Base-by-base conservation (phyloP, 2,888 invertebrate genomes). In the Pegoplata infirma region DNA sequence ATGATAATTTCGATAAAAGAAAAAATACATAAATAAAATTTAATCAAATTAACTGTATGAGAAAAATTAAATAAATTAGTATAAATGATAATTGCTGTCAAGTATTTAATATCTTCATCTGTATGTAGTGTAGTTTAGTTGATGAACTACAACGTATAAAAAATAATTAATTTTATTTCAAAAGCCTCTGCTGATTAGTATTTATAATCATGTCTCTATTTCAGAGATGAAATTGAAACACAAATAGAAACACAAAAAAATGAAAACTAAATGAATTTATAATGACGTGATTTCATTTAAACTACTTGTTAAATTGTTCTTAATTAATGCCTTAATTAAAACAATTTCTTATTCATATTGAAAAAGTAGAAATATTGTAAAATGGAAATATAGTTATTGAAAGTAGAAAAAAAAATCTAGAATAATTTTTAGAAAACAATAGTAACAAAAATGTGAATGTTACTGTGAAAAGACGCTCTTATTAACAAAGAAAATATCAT, bases 311-410 rank as follows among this genome's bases (percentile, higher is more conserved):
- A 75, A 75, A 75, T 71, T 71, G 79, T 56, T 79, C 51, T 74
- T 79, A 71, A 75, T 79, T 79, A 79, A 79, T 71, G 71, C 66
- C 59, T 79, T 71, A 79, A 79, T 79, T 79, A 75, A 79, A 67
- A 68, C 73, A 74, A 71, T 47, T 74, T 69, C 59, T 44, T 74
- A 78, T 78, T 79, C 44, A 47, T 46, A 61, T 49, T 21, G n/a
- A 7, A 28, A 61, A 61, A 55, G 40, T 40, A 55, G 51, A 40
- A 28, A 16, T 19, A 46, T n/a, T n/a, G 7, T 17, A 53, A 21
- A 53, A n/a, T n/a, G n/a, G n/a, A n/a, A n/a, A n/a, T n/a, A n/a
- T n/a, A n/a, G n/a, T n/a, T n/a, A n/a, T n/a, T n/a, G n/a, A n/a
- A n/a, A n/a, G n/a, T 8, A 23, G 14, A 14, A 51, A 59, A 23